These are phyloP conservation scores for Notodonta ziczac DNA, from an alignment of 2,888 invertebrate genomes.

Conservation along the genomic window DNA sequence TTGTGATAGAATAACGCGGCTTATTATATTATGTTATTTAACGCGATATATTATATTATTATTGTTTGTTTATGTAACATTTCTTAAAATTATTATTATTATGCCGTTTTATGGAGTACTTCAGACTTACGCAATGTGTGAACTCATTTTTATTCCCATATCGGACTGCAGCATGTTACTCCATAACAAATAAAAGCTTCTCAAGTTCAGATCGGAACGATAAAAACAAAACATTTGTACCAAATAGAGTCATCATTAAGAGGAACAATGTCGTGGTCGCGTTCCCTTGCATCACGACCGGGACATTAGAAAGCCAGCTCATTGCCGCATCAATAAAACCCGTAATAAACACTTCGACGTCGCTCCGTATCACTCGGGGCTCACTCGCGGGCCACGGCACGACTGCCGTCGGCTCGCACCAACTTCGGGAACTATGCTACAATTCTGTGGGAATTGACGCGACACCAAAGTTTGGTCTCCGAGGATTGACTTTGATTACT, in stretches of 20 bases:
- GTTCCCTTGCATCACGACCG: slow-evolving; percentile 24
- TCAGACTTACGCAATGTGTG: no score
- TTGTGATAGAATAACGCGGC: slow-evolving; percentile 12
- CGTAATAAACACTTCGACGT: slow-evolving; percentile 32
- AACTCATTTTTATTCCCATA: slow-evolving; percentile 12
- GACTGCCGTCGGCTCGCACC: slow-evolving; percentile 13
- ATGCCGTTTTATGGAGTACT: not conserved
- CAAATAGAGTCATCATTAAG: slow-evolving; percentile 30
- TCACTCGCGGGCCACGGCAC: slow-evolving; percentile 23
- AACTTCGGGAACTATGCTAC: slow-evolving; percentile 32
- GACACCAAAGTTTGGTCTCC: slow-evolving; percentile 27
- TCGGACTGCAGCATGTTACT: not conserved
- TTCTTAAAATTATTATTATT: no score
- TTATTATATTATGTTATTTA: not conserved
- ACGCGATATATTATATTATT: no score
- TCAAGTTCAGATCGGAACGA: slow-evolving; percentile 11
- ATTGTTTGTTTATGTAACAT: no score
- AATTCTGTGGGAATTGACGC: slow-evolving; percentile 38
- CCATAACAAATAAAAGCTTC: slow-evolving; percentile 9
- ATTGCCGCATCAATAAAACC: slow-evolving; percentile 27
- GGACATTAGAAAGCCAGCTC: slow-evolving; percentile 26
- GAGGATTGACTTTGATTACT: not conserved
- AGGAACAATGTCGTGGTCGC: slow-evolving; percentile 28
- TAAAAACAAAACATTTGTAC: slow-evolving; percentile 19
- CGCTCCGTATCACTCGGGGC: slow-evolving; percentile 15